Base-by-base conservation (phyloP, 2,888 invertebrate species). In the Zelleria hepariella region DNA sequence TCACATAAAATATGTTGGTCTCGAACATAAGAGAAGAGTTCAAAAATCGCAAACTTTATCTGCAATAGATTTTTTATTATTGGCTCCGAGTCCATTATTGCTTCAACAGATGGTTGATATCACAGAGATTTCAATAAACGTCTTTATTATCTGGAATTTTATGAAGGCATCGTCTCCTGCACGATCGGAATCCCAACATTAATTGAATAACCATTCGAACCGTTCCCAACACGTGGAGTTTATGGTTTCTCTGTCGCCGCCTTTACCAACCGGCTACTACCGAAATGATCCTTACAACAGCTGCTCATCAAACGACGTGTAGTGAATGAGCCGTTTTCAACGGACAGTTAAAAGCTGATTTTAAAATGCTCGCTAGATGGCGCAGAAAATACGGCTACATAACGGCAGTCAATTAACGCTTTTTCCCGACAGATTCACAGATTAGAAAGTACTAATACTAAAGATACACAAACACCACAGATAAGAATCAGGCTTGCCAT, bases 171-270 rank as follows among this genome's bases (percentile, higher is more conserved):
- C 6, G 20, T 18, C 26, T n/a, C 10, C 18, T 27, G 18, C 23
- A 7, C 20, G 21, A 51, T 20, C 53, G 53, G 53, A 24, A 53
- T 53, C 10, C 24, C 25, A 53, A 52, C 23, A 52, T 42, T 53
- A 51, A n/a, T 52, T 58, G 52, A 53, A 24, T 53, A 53, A 24
- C 53, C 24, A 59, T 58, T 54, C 25, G 60, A 47, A 54, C 18
- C 27, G 55, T 53, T 53, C 25, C 25, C 53, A 53, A 42, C 57
- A 59, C 52, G 57, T 57, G 57, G 55, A 24, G 24, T 60, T 60
- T 60, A 60, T 23, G 57, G 57, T 10, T 7, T 32, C 56, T 32
- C 56, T 42, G 32, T 23, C 32, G 59, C 51, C 59, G 56, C 55
- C 59, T 2, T 27, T 24, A 15, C 24, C 25, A 51, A 8, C 51